These are phyloP conservation scores for Dryobates pubescens DNA, from an alignment of 2,797 vertebrate genomes.

Conservation along the genomic window DNA sequence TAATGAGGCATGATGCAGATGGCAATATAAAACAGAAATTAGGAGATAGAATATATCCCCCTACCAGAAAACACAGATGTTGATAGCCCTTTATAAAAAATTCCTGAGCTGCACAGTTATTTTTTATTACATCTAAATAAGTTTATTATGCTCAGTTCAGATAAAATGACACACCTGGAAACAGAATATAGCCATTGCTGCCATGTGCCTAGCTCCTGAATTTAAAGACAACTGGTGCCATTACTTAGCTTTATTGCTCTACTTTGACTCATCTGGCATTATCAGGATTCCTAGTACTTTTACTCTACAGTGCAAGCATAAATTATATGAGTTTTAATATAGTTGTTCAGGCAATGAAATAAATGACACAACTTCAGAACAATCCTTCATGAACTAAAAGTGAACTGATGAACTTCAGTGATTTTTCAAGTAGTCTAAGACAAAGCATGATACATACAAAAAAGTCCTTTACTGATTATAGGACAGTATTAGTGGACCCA, in stretches of 20 bases:
- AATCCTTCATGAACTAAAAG: neutral
- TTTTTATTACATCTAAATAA: conserved; percentile 24
- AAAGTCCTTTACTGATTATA: neutral
- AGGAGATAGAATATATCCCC: neutral
- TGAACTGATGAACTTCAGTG: neutral
- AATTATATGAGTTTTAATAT: neutral
- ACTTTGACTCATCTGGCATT: conserved; percentile 19
- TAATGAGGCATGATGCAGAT: neutral
- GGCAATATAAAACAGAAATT: neutral
- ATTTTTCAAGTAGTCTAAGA: neutral
- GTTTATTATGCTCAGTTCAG: neutral
- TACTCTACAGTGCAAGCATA: neutral
- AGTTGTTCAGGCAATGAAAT: neutral
- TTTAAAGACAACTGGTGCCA: neutral
- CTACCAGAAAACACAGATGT: neutral
- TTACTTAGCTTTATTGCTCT: conserved; percentile 27
- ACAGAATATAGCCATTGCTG: neutral
- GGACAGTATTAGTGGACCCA: neutral
- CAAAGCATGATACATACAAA: neutral
- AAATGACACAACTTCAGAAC: neutral
- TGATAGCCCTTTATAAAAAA: neutral
- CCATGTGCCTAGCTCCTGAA: neutral
- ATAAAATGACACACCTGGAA: neutral
- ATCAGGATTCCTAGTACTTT: neutral
- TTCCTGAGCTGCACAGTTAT: neutral